Evolutionary conservation across 2,113 vertebrate genomes (phyloP), one percentile per base, ranked within the genome.

Genomic region (Psilopsiagon aurifrons): DNA sequence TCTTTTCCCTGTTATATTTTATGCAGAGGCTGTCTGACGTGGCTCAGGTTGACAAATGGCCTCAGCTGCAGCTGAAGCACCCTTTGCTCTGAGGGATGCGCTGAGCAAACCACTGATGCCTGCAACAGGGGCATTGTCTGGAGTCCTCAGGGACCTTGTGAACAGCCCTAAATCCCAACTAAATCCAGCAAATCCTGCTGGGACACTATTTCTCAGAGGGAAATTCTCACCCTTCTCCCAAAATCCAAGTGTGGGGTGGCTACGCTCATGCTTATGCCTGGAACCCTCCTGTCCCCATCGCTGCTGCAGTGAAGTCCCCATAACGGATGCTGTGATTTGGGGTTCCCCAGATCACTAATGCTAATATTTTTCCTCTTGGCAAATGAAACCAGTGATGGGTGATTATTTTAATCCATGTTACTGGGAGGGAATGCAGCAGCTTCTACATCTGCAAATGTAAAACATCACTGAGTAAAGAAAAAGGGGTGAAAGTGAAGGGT

Each of bases 401-500:
- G 88, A 95, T 92, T 93, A 93, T 93, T 94, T 93, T 63, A 92
- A 96, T 97, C 88, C 47, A 27, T 33, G 2, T 94, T 94, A 46
- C 88, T 78, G 94, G 89, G 80, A 2, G 11, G 91, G 94, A 88
- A 60, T 5, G 60, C 60, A 11, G 88, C 77, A 81, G 68, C 92
- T 96, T 90, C 77, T 59, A 64, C 83, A 85, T 52, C 85, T 2
- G 39, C 55, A 69, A 31, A 95, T 92, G 85, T 39, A n/a, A 55
- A 95, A 80, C 10, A 93, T 77, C 18, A 13, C 20, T 11, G 33
- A 12, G 13, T 39, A n/a, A 19, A 67, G 49, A 67, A 86, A 37
- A 43, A 6, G 13, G 19, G 33, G 57, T 47, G 11, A 16, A 57
- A 96, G 96, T 92, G 92, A 86, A 77, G 85, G 74, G 28, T 11